These are phyloP conservation scores for Palaemon carinicauda DNA, from an alignment of 1,140 invertebrate genomes.

Conservation along the genomic window DNA sequence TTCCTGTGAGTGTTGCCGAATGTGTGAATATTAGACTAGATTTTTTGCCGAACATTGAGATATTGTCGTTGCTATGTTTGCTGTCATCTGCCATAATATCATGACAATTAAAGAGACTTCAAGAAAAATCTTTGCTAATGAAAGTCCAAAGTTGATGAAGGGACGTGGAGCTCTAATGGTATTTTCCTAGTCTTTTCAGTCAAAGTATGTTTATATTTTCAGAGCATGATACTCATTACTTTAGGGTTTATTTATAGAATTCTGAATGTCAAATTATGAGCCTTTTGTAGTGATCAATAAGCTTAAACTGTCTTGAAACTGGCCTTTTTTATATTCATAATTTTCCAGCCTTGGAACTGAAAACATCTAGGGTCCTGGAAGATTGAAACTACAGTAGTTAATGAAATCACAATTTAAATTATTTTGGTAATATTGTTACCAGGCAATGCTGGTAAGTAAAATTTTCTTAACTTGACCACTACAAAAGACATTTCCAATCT, in stretches of 20 bases:
- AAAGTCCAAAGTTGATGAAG: neutral
- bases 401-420: no score
- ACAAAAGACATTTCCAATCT: no score
- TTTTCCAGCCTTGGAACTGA: no score
- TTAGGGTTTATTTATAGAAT: conserved; percentile 28
- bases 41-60: conserved; percentile 37
- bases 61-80: conserved; percentile 15
- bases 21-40: conserved; percentile 24
- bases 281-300: neutral
- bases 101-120: conserved; percentile 25
- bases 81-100: conserved; percentile 33
- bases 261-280: neutral
- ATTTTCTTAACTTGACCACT: no score
- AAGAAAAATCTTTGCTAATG: conserved; percentile 36
- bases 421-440: no score
- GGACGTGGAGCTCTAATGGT: conserved; percentile 25
- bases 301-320: neutral
- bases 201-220: conserved; percentile 39
- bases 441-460: no score
- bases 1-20: conserved; percentile 45
- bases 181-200: conserved; percentile 47
- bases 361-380: neutral
- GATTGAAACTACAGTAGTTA: no score
- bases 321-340: neutral
- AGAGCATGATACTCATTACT: conserved; percentile 48